Evolutionary conservation across 1,140 invertebrate genomes (phyloP), one percentile per base, ranked within the genome.

Genomic region (Stratiolaelaps scimitus): DNA sequence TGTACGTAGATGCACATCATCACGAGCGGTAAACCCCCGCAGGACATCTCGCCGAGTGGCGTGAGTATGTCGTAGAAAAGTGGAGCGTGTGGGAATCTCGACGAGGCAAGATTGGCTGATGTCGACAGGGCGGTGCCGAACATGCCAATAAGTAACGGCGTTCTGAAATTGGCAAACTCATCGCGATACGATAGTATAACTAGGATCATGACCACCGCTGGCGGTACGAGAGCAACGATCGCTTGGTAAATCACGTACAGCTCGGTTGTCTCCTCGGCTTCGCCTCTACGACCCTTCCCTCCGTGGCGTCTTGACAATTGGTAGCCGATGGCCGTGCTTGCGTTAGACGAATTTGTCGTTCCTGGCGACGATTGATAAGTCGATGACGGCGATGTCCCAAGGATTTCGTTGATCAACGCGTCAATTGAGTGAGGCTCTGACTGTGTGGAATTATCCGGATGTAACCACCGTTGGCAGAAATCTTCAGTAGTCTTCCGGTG

Each of bases 1-100:
- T 60, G 53, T 26, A 60, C 53, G 53, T 60, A 60, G 23, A 60
- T 34, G 53, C 53, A 60, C 53, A 60, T 60, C 23, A 60, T 17
- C 6, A 34, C 10, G 53, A 60, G 53, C 15, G 53, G 53, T 26
- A 60, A 34, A 29, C 53, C 53, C 1, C 53, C 53, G 23, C 53
- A 60, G 4, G 26, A 34, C 17, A 26, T 60, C 34, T 60, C 53
- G 13, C 26, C 53, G 15, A 17, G 10, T 1, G 53, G 53, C 15
- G 53, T 60, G 15, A 60, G 15, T 17, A 26, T 60, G 26, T 60
- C 53, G 53, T 60, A 60, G 53, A 60, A 60, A 2, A 60, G 53
- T 10, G 53, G 53, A 15, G 53, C 53, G 17, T 23, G 1, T 5
- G 53, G 53, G 26, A 29, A 60, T 2, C 26, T 26, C 5, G 53